phyloP scores from a whole-genome alignment of 1,140 invertebrate species.

The Pararge aegeria region DNA sequence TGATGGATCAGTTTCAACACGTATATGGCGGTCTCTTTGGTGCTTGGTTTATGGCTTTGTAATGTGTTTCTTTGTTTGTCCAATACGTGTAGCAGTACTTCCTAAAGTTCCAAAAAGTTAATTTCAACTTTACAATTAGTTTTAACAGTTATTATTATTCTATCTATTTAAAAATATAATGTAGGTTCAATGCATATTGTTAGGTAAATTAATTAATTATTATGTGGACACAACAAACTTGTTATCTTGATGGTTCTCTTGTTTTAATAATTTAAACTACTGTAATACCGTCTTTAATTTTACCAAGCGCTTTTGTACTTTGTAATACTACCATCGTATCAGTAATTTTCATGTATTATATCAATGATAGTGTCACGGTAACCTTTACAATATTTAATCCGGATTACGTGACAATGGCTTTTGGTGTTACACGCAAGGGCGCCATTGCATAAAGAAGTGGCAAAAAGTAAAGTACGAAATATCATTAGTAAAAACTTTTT shows the following conservation, averaged over 20 bases:
- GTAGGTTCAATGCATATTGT: too few species aligned
- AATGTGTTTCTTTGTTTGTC: slow-evolving; percentile 79
- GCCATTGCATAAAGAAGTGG: slow-evolving; percentile 43
- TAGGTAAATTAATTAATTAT: too few species aligned
- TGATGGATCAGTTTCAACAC: slow-evolving; percentile 79
- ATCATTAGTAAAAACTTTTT: slow-evolving; percentile 57
- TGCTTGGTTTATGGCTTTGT: slow-evolving; percentile 75
- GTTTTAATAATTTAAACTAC: too few species aligned
- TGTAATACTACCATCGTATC: too few species aligned
- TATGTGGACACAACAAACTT: too few species aligned
- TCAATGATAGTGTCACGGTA: slow-evolving; percentile 2
- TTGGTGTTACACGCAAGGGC: slow-evolving; percentile 42
- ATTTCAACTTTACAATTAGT: slow-evolving; percentile 1
- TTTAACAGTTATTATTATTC: too few species aligned
- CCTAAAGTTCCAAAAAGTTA: slow-evolving; percentile 50
- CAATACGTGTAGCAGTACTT: slow-evolving; percentile 66
- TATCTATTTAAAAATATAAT: too few species aligned
- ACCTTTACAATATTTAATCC: slow-evolving; percentile 35
- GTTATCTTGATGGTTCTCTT: too few species aligned
- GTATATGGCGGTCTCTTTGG: slow-evolving; percentile 75
- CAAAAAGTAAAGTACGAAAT: slow-evolving; percentile 53
- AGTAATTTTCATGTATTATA: background rate
- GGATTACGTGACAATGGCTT: slow-evolving; percentile 44
- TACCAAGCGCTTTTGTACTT: too few species aligned
- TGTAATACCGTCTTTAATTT: too few species aligned